Evolutionary conservation across 2,113 vertebrate genomes (phyloP), one percentile per base, ranked within the genome.

Genomic region (Cynopterus brachyotis): DNA sequence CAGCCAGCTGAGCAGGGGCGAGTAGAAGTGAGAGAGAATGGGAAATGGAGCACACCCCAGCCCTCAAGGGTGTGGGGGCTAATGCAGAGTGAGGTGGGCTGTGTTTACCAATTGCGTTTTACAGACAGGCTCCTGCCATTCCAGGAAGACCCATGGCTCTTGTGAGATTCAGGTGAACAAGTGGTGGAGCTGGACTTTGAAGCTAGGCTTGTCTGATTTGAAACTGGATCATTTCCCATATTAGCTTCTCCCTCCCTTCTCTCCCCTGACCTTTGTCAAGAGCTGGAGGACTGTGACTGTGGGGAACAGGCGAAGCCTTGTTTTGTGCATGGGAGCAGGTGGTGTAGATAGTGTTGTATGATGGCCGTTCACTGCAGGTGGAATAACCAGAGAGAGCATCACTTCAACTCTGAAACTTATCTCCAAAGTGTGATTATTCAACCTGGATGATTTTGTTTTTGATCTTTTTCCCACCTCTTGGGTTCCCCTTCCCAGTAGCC

Each of bases 181-280:
- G 37, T 10, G 3, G 37, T 35, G 50, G 0, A 87, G 30, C 24
- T 32, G 67, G 78, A 53, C 82, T n/a, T 7, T 6, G 75, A 35
- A n/a, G 32, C 30, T 47, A 11, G 24, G 67, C 67, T 53, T 22
- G 3, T 24, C 28, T 32, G 20, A 30, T 66, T 64, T 35, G n/a
- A 19, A n/a, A n/a, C n/a, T 37, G 40, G 17, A 30, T 73, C 2
- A 0, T 37, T 55, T 37, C 22, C 32, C 1, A 24, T 13, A 0
- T 22, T 16, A 22, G 42, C 45, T 59, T 30, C 81, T 35, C 32
- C 80, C 37, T 67, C 20, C 16, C 40, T 59, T 37, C 24, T 66
- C 9, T 62, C 57, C 55, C 40, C 42, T 9, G 9, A 16, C 24
- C 76, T 80, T n/a, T 53, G 11, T 55, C 15, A 17, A 22, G n/a